These are phyloP conservation scores for Aphidius ervi DNA, from an alignment of 1,140 invertebrate species.

Conservation along the genomic window DNA sequence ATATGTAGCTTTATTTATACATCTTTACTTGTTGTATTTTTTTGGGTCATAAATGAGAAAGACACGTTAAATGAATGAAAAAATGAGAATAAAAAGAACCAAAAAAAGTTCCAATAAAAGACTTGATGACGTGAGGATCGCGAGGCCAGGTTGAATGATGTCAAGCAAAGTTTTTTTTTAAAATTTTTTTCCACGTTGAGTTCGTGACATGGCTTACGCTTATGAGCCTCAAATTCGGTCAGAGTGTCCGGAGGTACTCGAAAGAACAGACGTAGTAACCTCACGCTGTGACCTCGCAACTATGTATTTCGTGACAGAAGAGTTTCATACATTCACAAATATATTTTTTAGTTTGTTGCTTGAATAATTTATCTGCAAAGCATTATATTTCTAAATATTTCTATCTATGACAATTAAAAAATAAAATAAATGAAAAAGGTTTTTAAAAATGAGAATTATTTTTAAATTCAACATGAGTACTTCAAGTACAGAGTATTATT, in stretches of 20 bases:
- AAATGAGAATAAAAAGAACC: not conserved
- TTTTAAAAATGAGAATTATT: too few species aligned
- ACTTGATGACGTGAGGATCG: not conserved
- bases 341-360: too few species aligned
- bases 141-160: slow-evolving; percentile 2
- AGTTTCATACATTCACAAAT: slow-evolving; percentile 13
- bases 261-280: slow-evolving; percentile 11
- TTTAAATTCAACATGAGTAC: too few species aligned
- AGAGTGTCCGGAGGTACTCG: not conserved
- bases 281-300: slow-evolving; percentile 21
- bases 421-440: too few species aligned
- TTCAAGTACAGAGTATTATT: too few species aligned
- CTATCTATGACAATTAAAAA: too few species aligned
- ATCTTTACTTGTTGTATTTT: not conserved
- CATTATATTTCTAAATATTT: too few species aligned
- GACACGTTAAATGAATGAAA: not conserved
- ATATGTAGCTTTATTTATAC: too few species aligned
- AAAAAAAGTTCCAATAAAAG: not conserved
- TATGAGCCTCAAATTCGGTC: slow-evolving; percentile 13
- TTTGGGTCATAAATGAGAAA: not conserved
- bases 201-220: slow-evolving; percentile 14
- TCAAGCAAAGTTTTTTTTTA: not conserved
- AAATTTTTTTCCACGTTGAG: not conserved
- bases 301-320: slow-evolving; percentile 14
- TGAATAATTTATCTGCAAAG: too few species aligned